These are phyloP conservation scores for Pharmacophagus antenor DNA, from an alignment of 2,888 invertebrate species.

Conservation along the genomic window DNA sequence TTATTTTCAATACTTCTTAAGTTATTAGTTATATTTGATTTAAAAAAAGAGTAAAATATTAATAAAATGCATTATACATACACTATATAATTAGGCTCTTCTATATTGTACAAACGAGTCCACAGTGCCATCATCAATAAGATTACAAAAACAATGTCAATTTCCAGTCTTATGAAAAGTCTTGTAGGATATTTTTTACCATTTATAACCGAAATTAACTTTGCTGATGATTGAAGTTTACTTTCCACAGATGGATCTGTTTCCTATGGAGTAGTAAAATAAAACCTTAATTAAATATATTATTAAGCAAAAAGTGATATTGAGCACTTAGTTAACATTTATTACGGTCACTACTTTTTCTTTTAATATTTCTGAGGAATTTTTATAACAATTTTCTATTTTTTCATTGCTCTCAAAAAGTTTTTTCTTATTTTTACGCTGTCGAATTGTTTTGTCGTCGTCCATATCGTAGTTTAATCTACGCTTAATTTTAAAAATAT, in stretches of 20 bases:
- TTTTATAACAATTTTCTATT: slow-evolving; percentile 45
- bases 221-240: slow-evolving; percentile 35
- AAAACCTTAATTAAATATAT: not conserved
- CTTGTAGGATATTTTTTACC: slow-evolving; percentile 40
- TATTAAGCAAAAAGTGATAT: not conserved
- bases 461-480: slow-evolving; percentile 41
- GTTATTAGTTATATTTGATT: too few relatives aligned
- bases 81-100: slow-evolving; percentile 94
- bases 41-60: too few relatives aligned
- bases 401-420: slow-evolving; percentile 62
- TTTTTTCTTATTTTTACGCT: slow-evolving; percentile 49
- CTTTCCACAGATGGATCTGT: slow-evolving; percentile 46
- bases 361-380: slow-evolving; percentile 34
- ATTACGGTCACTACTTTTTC: slow-evolving; percentile 56
- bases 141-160: slow-evolving; percentile 87
- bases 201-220: slow-evolving; percentile 18
- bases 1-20: too few relatives aligned
- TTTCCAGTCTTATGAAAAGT: slow-evolving; percentile 79
- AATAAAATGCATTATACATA: slow-evolving; percentile 77
- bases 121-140: slow-evolving; percentile 86
- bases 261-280: slow-evolving; percentile 38
- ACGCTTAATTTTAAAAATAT: not conserved
- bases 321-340: slow-evolving; percentile 4
- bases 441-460: slow-evolving; percentile 40
- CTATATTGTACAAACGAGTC: slow-evolving; percentile 91